Evolutionary conservation across 2,888 invertebrate genomes (phyloP), one percentile per base, ranked within the genome.

Genomic region (Drosophila cracens): DNA sequence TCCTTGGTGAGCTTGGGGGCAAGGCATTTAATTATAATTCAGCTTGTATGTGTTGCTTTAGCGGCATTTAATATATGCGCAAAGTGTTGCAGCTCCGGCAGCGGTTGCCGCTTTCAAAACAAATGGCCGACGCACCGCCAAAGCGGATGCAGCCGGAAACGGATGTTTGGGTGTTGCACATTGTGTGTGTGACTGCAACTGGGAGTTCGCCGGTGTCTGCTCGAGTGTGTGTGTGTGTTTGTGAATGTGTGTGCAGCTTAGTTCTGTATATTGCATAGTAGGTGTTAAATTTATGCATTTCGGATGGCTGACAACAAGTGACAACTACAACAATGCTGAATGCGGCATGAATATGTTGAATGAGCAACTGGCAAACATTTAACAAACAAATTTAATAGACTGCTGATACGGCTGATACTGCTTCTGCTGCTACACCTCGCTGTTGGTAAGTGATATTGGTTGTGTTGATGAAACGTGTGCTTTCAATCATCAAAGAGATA

Each of bases 231-330:
- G 65, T 62, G 58, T 58, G n/a, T n/a, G n/a, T n/a, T n/a, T n/a
- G n/a, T n/a, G n/a, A n/a, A 59, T 65, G 67, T 71, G 66, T 52
- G 61, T 53, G 48, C 16, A 34, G 71, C 53, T 83, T 79, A 83
- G 84, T 79, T 79, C 51, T 67, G 56, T 70, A 76, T 73, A 81
- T 83, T 82, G 83, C 87, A 82, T 77, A 81, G 79, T 83, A 87
- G 89, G 87, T 87, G 87, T 89, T 89, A 87, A 87, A 87, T 87
- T 87, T 87, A 87, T 87, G 87, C 89, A 89, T 87, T 89, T 89
- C 89, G 85, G 87, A 88, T 86, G 87, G 79, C 70, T 75, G 84
- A 79, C 82, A 86, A 79, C 74, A 77, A 77, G 74, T 72, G 80
- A 81, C 81, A 78, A 57, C 64, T 63, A 86, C 87, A 82, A 86